Evolutionary conservation across 2,797 vertebrate species (phyloP), one percentile per base, ranked within the genome.

Genomic region (Macrochelys suwanniensis): DNA sequence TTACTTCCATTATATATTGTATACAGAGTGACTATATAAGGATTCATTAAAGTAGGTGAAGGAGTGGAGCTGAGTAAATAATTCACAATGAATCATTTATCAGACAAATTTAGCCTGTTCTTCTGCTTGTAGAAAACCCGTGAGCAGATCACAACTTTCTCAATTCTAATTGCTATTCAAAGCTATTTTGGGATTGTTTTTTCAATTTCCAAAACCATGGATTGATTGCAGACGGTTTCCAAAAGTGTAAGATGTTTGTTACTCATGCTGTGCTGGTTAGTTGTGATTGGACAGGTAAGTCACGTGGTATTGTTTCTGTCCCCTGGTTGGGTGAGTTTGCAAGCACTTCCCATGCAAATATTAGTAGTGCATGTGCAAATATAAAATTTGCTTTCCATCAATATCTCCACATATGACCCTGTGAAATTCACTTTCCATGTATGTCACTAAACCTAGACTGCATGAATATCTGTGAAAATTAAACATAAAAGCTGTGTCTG

Each of bases 21-120:
- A 89, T 83, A 87, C 90, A 84, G 90, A 94, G 84, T 91, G 88
- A 80, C 84, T 85, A 0, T 89, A 49, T 91, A 85, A 82, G 84
- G 90, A 88, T 95, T 93, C 80, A 94, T 94, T 87, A 92, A 94
- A 93, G n/a, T 90, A 85, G 92, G 59, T 84, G 61, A 88, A 84
- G 94, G 89, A 93, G 71, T 89, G 12, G 81, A 23, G 71, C 68
- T 92, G 25, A 6, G 86, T 77, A 51, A 96, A 93, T 96, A 96
- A 97, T 96, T 93, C 95, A 82, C 90, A 95, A 15, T 85, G 93
- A 96, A 83, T 91, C 84, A 82, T 94, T 96, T 94, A 93, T 95
- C 68, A 89, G 31, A 28, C 82, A 93, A 94, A 79, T 90, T 15
- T 78, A 59, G n/a, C 61, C 79, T 87, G 82, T 82, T 19, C 42